Evolutionary conservation across 1,140 invertebrate genomes (phyloP).

Genomic region (Cotesia chilonis): DNA sequence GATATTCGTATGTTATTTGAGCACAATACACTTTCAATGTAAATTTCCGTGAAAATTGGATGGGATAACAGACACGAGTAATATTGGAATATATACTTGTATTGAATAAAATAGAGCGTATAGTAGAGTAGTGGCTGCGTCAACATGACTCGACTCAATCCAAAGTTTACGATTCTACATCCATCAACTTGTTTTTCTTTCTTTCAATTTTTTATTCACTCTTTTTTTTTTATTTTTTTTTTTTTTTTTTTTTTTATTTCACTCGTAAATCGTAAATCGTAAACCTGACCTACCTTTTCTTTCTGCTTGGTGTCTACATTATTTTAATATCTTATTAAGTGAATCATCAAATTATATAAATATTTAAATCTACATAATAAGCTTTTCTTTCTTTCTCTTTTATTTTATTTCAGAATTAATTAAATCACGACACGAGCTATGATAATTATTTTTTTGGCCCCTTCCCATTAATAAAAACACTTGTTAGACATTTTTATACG

Average conservation of each 20-base stretch:
- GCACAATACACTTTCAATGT: too few relatives aligned
- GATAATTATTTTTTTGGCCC: too few relatives aligned
- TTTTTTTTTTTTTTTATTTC: not conserved
- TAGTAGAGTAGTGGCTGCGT: not conserved
- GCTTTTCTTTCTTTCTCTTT: too few relatives aligned
- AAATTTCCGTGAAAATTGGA: too few relatives aligned
- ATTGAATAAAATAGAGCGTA: not conserved
- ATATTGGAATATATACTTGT: too few relatives aligned
- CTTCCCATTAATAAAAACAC: too few relatives aligned
- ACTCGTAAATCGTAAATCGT: not conserved
- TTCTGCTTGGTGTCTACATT: not conserved
- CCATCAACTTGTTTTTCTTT: constrained; percentile 10
- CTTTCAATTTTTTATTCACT: not conserved
- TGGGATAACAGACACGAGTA: too few relatives aligned
- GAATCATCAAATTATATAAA: not conserved
- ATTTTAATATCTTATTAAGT: not conserved
- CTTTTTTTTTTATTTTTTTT: not conserved
- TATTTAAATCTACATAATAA: too few relatives aligned
- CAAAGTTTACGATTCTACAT: constrained; percentile 15
- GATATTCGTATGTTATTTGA: too few relatives aligned
- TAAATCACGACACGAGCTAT: too few relatives aligned
- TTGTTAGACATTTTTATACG: too few relatives aligned
- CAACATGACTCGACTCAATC: constrained; percentile 13
- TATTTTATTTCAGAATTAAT: too few relatives aligned
- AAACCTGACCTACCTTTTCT: constrained; percentile 10